Evolutionary conservation across 1,140 invertebrate species (phyloP), one percentile per base, ranked within the genome.

Genomic region (Probaryconus sp.): DNA sequence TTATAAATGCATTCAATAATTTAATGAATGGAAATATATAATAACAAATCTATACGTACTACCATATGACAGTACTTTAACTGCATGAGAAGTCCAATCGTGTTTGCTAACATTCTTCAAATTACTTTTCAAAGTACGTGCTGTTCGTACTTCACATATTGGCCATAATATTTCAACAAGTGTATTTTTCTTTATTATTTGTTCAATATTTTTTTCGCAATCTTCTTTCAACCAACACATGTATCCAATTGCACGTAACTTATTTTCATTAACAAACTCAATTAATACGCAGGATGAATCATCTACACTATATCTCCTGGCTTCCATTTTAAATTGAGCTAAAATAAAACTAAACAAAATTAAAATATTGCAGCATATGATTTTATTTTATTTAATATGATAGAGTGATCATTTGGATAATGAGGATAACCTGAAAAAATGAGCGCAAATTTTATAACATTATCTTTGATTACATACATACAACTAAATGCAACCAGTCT

Each of bases 211-310:
- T 17, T 38, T 9, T 18, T 13, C 9, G 14, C 18, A 13, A 17
- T 17, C 37, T 4, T 38, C 17, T 9, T 38, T 38, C 4, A 38
- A 17, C 37, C 37, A 38, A 2, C 14, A 13, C 16, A 17, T 16
- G 7, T 38, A 38, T 13, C 14, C 37, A 5, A 38, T 16, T 38
- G 1, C 37, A 1, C 16, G 1, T 16, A 17, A 17, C 7, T 18
- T 38, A 17, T 13, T 38, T 38, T 38, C 37, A 17, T 38, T 38
- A 2, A 5, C 16, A 38, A 38, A 38, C n/a, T 38, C 37, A 18
- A 38, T 17, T 2, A 38, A 18, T 9, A 38, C n/a, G 16, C 37
- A 38, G 18, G 16, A n/a, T 5, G 4, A 17, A 18, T 18, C 17
- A 38, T 38, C 37, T 17, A 38, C 18, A 1, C n/a, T 2, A 38